Evolutionary conservation across 2,888 invertebrate species (phyloP), one percentile per base, ranked within the genome.

Genomic region (Protophormia terraenovae): DNA sequence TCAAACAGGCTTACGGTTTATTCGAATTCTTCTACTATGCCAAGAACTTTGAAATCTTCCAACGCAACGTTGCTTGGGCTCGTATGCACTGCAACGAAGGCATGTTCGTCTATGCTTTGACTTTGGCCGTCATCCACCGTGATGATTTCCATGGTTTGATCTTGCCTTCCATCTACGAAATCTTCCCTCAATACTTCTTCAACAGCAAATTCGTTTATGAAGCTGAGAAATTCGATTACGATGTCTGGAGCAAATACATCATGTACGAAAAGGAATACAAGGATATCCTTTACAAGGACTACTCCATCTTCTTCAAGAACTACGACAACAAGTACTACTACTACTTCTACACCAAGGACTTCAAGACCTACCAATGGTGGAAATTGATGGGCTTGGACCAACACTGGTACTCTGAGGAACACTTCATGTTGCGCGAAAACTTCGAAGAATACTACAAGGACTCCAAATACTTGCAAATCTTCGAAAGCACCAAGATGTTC

Each of bases 81-180:
- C 95, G 96, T 81, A 93, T 95, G 81, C 92, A 94, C 85, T 92
- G 95, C 78, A 96, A 96, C 90, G 95, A 96, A 91, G 94, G 94
- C 73, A 93, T 96, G 89, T 96, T 95, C 90, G 93, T 95, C 55
- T 95, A 96, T 88, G 94, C 95, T 4, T 91, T 95, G 72, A 94
- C 94, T 80, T 92, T 94, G 24, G 95, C 95, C 14, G 93, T 95
- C 14, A 91, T 95, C 41, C 95, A 95, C 87, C 94, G 95, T 38
- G 92, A 92, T 7, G 96, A 96, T 86, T 94, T 94, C 78, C 94
- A 94, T 88, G 95, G 95, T 29, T 92, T 96, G 73, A 93, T 95
- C 50, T 92, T 96, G 10, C 96, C 96, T n/a, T 95, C 96, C 69
- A 93, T 95, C 73, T 96, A 96, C 89, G 96, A 97, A 92, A 93